Conservation (phyloP, 2,888 invertebrate genomes). For the Coecobrya sp. region DNA sequence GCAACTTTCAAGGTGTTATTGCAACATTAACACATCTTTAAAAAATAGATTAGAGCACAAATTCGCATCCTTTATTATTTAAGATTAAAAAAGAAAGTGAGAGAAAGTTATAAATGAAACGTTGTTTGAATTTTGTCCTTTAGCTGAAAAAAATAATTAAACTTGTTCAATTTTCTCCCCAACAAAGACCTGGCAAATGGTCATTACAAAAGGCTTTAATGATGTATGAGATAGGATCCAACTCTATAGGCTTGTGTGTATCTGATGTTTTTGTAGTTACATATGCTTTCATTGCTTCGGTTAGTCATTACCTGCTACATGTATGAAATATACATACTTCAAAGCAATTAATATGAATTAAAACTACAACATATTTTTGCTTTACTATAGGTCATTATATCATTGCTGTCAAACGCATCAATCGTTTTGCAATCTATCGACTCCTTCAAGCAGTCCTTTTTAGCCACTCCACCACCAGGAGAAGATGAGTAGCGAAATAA, state of each 20-base stretch:
- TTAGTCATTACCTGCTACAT: neutral
- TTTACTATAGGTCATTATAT: neutral
- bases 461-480: neutral
- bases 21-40: too few species aligned
- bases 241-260: neutral
- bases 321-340: too few species aligned
- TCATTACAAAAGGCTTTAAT: neutral
- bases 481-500: neutral
- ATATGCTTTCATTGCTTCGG: constrained; percentile 20
- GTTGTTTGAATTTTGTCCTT: neutral
- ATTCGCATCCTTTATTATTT: neutral
- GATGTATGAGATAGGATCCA: constrained; percentile 15
- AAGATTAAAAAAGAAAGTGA: neutral
- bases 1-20: neutral
- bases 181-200: neutral
- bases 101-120: too few species aligned
- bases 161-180: neutral
- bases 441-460: neutral
- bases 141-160: neutral
- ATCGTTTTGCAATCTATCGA: constrained; percentile 52
- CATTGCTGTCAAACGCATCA: constrained; percentile 35
- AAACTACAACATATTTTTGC: too few species aligned
- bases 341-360: too few species aligned
- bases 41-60: neutral
- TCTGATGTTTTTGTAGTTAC: constrained; percentile 35